Evolutionary conservation across 2,113 vertebrate genomes (phyloP).

Genomic region (Cebidichthys violaceus): DNA sequence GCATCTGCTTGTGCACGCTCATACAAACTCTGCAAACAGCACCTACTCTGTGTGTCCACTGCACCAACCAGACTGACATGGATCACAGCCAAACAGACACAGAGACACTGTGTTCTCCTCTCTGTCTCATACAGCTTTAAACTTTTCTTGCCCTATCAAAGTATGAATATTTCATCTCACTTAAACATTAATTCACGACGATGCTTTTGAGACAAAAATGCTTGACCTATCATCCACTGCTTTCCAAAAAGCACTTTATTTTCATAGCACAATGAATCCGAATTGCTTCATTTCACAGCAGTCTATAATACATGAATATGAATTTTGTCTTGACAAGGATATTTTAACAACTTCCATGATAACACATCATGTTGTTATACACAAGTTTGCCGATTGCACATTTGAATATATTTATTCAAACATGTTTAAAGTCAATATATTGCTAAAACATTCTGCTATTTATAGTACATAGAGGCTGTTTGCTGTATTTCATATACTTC

Average conservation of each 20-base stretch:
- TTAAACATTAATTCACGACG: conserved; percentile 32
- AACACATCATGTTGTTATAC: background rate
- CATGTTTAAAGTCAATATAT: background rate
- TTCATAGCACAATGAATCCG: conserved; percentile 15
- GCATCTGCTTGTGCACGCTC: conserved; percentile 20
- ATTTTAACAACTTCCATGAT: background rate
- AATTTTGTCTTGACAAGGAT: conserved; percentile 5
- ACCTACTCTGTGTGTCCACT: background rate
- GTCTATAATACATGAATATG: background rate
- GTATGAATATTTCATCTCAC: conserved; percentile 41
- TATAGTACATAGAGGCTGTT: background rate
- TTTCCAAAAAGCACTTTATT: conserved; percentile 23
- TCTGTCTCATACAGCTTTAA: conserved; percentile 12
- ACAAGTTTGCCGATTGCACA: background rate
- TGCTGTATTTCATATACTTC: background rate
- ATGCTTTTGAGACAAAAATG: conserved; percentile 28
- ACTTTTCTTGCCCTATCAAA: conserved; percentile 4
- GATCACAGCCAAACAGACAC: conserved; percentile 26
- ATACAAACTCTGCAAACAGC: background rate
- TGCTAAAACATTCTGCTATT: background rate
- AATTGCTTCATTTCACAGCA: conserved; percentile 11
- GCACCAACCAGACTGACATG: conserved; percentile 20
- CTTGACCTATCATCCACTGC: conserved; percentile 14
- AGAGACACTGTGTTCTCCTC: conserved; percentile 6
- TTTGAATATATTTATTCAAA: background rate